Base-by-base conservation (phyloP, 1,140 invertebrate genomes). In the Musca vetustissima region DNA sequence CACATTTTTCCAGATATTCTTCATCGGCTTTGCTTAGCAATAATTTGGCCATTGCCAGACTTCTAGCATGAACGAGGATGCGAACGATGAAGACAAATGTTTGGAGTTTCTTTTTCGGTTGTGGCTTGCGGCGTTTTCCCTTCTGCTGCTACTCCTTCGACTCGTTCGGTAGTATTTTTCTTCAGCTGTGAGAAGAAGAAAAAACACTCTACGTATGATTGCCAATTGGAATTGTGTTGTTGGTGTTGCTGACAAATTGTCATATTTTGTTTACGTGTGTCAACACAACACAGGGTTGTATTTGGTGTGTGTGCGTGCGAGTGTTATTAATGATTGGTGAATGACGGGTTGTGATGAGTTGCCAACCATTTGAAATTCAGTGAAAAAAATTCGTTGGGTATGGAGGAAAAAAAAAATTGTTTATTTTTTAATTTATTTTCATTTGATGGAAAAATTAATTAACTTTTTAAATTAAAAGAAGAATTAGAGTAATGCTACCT, bases 1-100 rank as follows among this genome's bases (percentile, higher is more conserved):
- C 76, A 72, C 78, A 80, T 71, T 80, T 80, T 69, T 80, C 71
- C 70, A 80, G 70, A 74, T 80, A 80, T 55, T 70, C 69, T 70
- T 80, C 76, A 69, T 80, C 78, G 49, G 71, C 48, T 71, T 80
- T 80, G 72, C 74, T 80, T 25, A 80, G 66, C 14, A 78, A 72
- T 71, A 80, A 72, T 69, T 76, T 79, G 71, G 74, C 76, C 76
- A 79, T 79, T 67, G 48, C 52, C n/a, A 61, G 24, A 17, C 48
- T 25, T 50, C n/a, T 49, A 9, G 21, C 32, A 65, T 49, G 11
- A 9, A 65, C 36, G 14, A 32, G 4, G 9, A 32, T 4, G 9
- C 28, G 28, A 43, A 43, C 61, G 17, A 9, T 21, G 17, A n/a
- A 11, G 19, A 50, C 21, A 64, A 43, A 11, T 43, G 6, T 9